A percentile compares a stretch with the other conserved stretches of the same genome.
These are phyloP conservation scores for Tachina fera DNA, from an alignment of 2,888 invertebrate genomes.

Conservation along the genomic window DNA sequence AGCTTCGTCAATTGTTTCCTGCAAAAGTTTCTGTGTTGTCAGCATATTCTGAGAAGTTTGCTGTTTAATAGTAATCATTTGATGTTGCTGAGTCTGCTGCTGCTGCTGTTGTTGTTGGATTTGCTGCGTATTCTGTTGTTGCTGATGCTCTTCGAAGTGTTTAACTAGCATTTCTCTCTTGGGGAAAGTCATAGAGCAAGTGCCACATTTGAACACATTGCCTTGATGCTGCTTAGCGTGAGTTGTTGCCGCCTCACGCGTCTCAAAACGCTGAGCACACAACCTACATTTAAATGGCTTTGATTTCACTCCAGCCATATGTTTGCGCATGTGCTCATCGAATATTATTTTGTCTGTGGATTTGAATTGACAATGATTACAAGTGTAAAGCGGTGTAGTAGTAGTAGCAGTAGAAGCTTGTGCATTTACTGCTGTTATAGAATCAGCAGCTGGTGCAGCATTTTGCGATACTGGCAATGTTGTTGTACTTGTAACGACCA, in stretches of 20 bases:
- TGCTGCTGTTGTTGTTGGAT: slow-evolving; percentile 74
- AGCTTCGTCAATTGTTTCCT: slow-evolving; percentile 83
- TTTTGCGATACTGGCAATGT: slow-evolving; percentile 80
- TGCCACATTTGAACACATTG: slow-evolving; percentile 82
- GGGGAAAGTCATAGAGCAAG: slow-evolving; percentile 82
- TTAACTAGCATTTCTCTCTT: slow-evolving; percentile 82
- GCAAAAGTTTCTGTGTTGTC: slow-evolving; percentile 82
- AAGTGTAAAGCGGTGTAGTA: slow-evolving; percentile 79
- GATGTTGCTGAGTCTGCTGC: slow-evolving; percentile 71
- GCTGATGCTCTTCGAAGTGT: slow-evolving; percentile 83
- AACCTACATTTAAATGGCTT: slow-evolving; percentile 83
- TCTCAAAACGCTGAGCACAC: slow-evolving; percentile 83
- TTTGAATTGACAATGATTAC: slow-evolving; percentile 82
- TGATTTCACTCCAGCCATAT: slow-evolving; percentile 79
- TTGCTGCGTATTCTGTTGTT: slow-evolving; percentile 73
- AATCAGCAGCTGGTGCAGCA: slow-evolving; percentile 74
- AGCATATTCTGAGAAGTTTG: slow-evolving; percentile 73
- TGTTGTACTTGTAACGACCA: slow-evolving; percentile 79
- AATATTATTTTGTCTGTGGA: slow-evolving; percentile 81
- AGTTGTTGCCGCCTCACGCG: slow-evolving; percentile 82
- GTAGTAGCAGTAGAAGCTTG: slow-evolving; percentile 69
- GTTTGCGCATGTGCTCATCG: slow-evolving; percentile 82
- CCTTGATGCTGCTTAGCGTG: slow-evolving; percentile 83
- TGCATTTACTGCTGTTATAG: slow-evolving; percentile 61
- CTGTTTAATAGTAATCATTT: slow-evolving; percentile 58